These are phyloP conservation scores for Strigops habroptila DNA, from an alignment of 2,113 vertebrate genomes.

Conservation along the genomic window DNA sequence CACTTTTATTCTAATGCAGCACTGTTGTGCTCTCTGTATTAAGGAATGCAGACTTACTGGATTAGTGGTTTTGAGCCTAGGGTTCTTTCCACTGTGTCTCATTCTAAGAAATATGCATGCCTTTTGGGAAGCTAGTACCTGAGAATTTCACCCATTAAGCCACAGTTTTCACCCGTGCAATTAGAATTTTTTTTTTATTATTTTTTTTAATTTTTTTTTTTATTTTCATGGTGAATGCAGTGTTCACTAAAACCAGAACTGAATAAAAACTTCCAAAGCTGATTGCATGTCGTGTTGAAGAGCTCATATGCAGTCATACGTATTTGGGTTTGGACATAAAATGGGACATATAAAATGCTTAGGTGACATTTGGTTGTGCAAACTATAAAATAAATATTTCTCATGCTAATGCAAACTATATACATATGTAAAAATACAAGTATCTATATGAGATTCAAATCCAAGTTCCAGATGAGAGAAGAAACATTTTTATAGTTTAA, in stretches of 20 bases:
- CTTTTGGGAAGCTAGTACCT: background rate
- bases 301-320: background rate
- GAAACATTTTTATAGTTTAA: background rate
- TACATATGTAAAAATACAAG: background rate
- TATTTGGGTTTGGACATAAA: background rate
- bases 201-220: background rate
- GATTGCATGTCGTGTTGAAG: background rate
- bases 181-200: background rate
- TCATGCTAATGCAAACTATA: background rate
- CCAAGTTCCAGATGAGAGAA: background rate
- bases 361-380: background rate
- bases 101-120: background rate
- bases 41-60: background rate
- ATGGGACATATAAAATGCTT: background rate
- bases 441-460: background rate
- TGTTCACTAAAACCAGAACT: background rate
- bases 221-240: background rate
- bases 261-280: background rate
- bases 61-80: background rate
- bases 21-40: background rate
- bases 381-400: background rate
- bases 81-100: background rate
- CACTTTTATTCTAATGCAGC: background rate
- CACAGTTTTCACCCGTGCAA: background rate
- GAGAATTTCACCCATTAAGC: background rate